These are phyloP conservation scores for Calephelis perditalis DNA, from an alignment of 2,888 invertebrate genomes.

Conservation along the genomic window DNA sequence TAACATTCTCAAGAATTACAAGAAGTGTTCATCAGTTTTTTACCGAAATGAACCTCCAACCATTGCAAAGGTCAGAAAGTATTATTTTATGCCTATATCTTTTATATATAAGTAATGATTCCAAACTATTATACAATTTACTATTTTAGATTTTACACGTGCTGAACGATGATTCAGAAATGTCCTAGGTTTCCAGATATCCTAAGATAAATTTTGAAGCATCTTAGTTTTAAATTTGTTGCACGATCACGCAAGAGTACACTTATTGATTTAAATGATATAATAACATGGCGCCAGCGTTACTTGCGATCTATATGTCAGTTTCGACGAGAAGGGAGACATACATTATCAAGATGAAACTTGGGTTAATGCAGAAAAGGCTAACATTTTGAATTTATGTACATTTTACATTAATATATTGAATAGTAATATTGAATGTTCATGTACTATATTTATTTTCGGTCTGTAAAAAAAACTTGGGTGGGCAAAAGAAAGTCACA, in stretches of 20 bases:
- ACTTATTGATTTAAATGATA: conserved; percentile 10
- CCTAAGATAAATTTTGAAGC: conserved; percentile 18
- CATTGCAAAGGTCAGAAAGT: conserved; percentile 10
- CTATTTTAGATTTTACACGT: conserved; percentile 23
- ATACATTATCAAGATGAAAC: too few relatives aligned
- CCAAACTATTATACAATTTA: conserved; percentile 3
- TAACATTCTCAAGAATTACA: not conserved
- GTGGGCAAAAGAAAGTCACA: too few relatives aligned
- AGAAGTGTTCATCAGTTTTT: conserved; percentile 14
- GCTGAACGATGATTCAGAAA: too few relatives aligned
- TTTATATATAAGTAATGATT: conserved; percentile 9
- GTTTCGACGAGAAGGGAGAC: not conserved
- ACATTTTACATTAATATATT: too few relatives aligned
- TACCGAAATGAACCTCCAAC: conserved; percentile 4
- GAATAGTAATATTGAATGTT: too few relatives aligned
- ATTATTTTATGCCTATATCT: not conserved
- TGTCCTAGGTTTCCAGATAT: conserved; percentile 12
- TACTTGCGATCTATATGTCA: conserved; percentile 16
- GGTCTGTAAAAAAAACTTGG: not conserved
- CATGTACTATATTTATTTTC: too few relatives aligned
- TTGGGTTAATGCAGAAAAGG: too few relatives aligned
- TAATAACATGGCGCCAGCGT: conserved; percentile 24
- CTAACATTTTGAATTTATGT: too few relatives aligned
- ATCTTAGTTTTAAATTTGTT: conserved; percentile 18
- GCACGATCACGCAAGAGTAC: conserved; percentile 20